Conservation (phyloP, 2,888 invertebrate species). For the Parasteatoda lunata region DNA sequence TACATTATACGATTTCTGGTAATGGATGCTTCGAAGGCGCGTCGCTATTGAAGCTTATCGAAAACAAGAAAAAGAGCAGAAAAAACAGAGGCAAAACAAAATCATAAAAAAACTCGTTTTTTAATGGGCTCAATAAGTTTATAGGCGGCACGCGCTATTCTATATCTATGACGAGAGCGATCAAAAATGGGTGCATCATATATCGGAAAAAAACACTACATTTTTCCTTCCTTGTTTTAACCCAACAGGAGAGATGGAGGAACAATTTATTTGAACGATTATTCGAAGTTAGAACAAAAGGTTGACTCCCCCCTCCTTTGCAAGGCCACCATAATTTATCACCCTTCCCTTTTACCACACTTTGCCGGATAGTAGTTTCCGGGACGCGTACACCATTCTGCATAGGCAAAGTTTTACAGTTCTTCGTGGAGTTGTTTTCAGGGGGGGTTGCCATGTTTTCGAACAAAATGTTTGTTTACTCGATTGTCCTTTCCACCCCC, state of each 20-base stretch:
- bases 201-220: neutral
- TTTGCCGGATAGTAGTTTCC: slow-evolving; percentile 1
- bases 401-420: slow-evolving; percentile 1
- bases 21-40: slow-evolving; percentile 1
- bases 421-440: slow-evolving; percentile 5
- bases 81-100: neutral
- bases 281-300: slow-evolving; percentile 35
- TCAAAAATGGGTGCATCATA: neutral
- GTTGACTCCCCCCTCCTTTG: neutral
- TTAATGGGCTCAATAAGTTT: slow-evolving; percentile 21
- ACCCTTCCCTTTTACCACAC: neutral
- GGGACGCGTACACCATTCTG: neutral
- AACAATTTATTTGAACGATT: slow-evolving; percentile 45
- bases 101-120: neutral
- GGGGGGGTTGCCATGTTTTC: neutral
- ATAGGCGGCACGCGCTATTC: neutral
- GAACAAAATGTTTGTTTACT: slow-evolving; percentile 5
- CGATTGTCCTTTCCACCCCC: neutral
- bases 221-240: neutral
- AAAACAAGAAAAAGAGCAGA: neutral
- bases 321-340: neutral
- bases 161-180: neutral
- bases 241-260: neutral
- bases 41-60: neutral
- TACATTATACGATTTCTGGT: neutral